Percentiles rank a stretch among this genome's conserved stretches.
Evolutionary conservation across 1,140 invertebrate species (phyloP).

Genomic region (Ips nitidus): DNA sequence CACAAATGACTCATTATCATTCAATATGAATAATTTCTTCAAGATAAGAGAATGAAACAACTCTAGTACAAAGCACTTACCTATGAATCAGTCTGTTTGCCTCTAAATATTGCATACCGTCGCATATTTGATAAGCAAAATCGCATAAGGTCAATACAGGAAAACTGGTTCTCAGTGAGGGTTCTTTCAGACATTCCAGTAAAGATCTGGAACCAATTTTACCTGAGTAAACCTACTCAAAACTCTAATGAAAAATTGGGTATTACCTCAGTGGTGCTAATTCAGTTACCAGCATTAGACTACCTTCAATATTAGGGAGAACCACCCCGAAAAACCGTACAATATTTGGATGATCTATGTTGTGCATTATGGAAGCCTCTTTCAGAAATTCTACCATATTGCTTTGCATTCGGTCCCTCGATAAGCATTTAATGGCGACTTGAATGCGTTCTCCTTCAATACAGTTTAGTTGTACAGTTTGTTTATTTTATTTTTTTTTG

Average conservation of each 20-base stretch:
- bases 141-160: conserved; percentile 86
- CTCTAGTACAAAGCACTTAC: conserved; percentile 43
- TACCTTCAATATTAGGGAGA: conserved; percentile 77
- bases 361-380: conserved; percentile 97
- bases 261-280: conserved; percentile 69
- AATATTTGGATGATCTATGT: conserved; percentile 95
- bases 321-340: conserved; percentile 97
- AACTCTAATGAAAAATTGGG: conserved; percentile 1
- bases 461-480: background rate
- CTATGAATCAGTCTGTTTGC: conserved; percentile 91
- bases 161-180: conserved; percentile 83
- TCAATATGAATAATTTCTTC: too few species aligned
- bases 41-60: too few species aligned
- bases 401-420: conserved; percentile 89
- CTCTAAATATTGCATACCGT: conserved; percentile 95
- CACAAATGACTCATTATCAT: too few species aligned
- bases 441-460: conserved; percentile 62
- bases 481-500: background rate
- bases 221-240: background rate
- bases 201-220: conserved; percentile 66
- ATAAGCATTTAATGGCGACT: conserved; percentile 97
- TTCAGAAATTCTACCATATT: conserved; percentile 96
- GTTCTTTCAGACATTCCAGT: conserved; percentile 93
- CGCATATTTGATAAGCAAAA: conserved; percentile 92
- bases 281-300: conserved; percentile 95